A percentile compares a stretch with the other conserved stretches of the same genome.
These are phyloP conservation scores for Clarias fuscus DNA, from an alignment of 2,797 vertebrate species.

Conservation along the genomic window DNA sequence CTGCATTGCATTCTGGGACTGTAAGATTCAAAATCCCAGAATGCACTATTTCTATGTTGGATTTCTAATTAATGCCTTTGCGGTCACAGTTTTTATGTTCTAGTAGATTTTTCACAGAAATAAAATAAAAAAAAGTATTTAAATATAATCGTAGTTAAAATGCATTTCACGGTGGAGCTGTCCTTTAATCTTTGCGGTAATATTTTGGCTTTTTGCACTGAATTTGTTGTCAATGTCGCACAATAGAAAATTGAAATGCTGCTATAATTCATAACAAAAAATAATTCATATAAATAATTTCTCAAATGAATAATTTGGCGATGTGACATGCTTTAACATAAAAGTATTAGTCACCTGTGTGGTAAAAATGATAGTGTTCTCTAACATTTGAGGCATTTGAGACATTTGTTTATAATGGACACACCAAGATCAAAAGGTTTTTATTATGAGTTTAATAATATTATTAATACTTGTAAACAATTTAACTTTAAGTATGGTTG, in stretches of 20 bases:
- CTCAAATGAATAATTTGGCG: neutral
- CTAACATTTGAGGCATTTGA: neutral
- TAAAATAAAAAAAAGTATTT: neutral
- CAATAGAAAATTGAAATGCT: neutral
- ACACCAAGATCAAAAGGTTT: neutral
- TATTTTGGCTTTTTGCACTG: neutral
- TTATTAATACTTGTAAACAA: neutral
- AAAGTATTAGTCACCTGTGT: neutral
- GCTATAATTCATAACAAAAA: neutral
- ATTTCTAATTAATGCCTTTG: neutral
- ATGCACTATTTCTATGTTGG: neutral
- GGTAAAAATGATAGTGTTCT: neutral
- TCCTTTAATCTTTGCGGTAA: neutral
- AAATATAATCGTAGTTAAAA: neutral
- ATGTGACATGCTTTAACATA: neutral
- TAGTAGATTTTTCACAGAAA: neutral
- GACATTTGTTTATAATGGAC: neutral
- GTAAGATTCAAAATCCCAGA: neutral
- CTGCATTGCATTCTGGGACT: slow-evolving; percentile 1
- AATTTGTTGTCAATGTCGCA: neutral
- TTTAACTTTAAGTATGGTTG: neutral
- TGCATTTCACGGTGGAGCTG: neutral
- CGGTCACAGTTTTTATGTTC: neutral
- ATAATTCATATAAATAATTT: neutral
- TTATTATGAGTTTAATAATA: neutral